Conservation (phyloP, 2,797 vertebrate species). For the Florisuga fusca region DNA sequence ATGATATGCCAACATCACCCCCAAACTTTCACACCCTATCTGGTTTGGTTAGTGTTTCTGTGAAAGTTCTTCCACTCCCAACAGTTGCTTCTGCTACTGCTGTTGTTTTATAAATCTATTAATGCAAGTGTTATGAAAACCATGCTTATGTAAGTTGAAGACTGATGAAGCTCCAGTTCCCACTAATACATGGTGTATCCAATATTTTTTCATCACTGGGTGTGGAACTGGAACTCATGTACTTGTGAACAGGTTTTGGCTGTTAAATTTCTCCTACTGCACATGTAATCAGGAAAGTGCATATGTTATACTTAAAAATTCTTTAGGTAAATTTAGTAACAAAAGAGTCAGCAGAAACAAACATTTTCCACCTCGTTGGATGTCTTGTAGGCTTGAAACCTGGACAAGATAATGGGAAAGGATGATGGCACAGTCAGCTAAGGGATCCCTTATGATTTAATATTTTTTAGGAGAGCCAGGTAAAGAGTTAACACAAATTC, state of each 20-base stretch:
- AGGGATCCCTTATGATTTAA: not conserved
- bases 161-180: not conserved
- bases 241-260: not conserved
- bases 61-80: not conserved
- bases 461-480: not conserved
- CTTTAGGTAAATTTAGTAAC: not conserved
- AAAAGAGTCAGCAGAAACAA: not conserved
- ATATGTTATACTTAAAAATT: not conserved
- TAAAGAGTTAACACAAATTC: not conserved
- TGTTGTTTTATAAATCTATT: not conserved
- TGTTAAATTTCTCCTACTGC: not conserved
- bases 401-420: not conserved
- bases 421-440: no score
- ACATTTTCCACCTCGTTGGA: fast-evolving
- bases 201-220: not conserved
- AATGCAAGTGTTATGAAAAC: not conserved
- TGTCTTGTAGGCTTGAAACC: not conserved
- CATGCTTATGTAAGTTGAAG: not conserved
- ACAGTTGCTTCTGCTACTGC: not conserved
- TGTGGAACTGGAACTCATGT: not conserved
- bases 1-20: not conserved
- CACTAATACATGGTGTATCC: not conserved
- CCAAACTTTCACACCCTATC: not conserved
- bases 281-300: not conserved
- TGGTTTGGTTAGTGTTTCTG: not conserved